A percentile compares a stretch with the other conserved stretches of the same genome.
These are phyloP conservation scores for Heteromyza rotundicornis DNA, from an alignment of 2,888 invertebrate genomes.

Conservation along the genomic window DNA sequence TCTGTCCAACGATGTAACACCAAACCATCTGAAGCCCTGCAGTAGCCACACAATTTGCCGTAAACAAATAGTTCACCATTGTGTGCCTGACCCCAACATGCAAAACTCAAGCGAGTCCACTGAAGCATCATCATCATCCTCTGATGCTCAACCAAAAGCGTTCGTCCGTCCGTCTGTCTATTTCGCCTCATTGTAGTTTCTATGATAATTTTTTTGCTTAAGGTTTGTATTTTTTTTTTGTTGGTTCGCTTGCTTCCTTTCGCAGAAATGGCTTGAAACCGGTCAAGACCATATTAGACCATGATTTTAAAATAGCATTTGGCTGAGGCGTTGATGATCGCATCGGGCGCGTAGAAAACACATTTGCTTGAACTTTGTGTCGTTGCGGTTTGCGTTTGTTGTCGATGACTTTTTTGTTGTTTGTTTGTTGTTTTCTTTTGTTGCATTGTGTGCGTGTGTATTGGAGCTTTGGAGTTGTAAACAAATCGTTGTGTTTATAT, in stretches of 20 bases:
- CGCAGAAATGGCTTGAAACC: constrained; percentile 8
- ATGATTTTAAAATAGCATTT: not conserved
- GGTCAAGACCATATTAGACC: constrained; percentile 15
- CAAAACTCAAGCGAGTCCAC: not conserved
- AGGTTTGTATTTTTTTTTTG: too few species aligned
- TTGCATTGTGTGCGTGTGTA: not conserved
- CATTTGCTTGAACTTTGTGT: not conserved
- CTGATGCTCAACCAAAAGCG: too few species aligned
- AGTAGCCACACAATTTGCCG: not conserved
- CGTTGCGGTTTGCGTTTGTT: not conserved
- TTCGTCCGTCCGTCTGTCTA: too few species aligned
- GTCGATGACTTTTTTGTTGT: not conserved
- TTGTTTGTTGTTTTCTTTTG: not conserved
- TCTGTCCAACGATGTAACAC: too few species aligned
- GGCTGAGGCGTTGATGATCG: not conserved
- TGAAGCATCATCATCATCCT: not conserved
- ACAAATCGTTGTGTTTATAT: not conserved
- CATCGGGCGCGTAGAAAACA: not conserved
- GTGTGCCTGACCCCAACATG: not conserved
- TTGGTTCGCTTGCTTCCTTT: not conserved
- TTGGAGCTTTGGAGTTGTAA: not conserved
- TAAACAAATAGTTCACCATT: not conserved
- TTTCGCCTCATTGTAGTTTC: too few species aligned
- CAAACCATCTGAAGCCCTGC: too few species aligned
- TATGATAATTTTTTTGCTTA: too few species aligned